A percentile compares a stretch with the other conserved stretches of the same genome.
phyloP scores from a whole-genome alignment of 2,888 invertebrate genomes.

The Drosophila barbarae region DNA sequence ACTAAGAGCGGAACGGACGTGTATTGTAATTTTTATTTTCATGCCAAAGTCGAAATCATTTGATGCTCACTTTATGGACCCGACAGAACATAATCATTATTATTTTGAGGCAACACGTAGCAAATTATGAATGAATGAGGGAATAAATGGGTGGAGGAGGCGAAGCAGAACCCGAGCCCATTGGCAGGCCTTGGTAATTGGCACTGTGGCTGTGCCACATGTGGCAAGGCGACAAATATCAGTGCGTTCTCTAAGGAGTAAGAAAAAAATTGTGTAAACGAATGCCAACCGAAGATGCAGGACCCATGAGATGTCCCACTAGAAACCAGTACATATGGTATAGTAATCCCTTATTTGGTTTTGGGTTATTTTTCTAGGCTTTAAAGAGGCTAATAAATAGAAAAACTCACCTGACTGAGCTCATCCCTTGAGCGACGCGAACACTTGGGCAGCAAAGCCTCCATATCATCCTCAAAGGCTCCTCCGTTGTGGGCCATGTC shows the following conservation, averaged over 20 bases:
- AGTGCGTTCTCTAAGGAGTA: conserved; percentile 14
- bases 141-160: not conserved
- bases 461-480: conserved; percentile 79
- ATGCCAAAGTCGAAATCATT: conserved; percentile 50
- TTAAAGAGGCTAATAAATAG: not conserved
- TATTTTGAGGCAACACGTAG: conserved; percentile 61
- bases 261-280: not conserved
- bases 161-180: conserved; percentile 30
- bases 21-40: conserved; percentile 61
- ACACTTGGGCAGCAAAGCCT: conserved; percentile 78
- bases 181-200: conserved; percentile 61
- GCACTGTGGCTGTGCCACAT: conserved; percentile 12
- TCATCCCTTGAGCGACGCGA: conserved; percentile 78
- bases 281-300: not conserved
- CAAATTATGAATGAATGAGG: conserved; percentile 66
- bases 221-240: conserved; percentile 31
- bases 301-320: conserved; percentile 6
- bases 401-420: conserved; percentile 79
- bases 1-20: conserved; percentile 19
- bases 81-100: conserved; percentile 53
- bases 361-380: no score
- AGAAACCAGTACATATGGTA: no score
- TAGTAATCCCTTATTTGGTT: no score
- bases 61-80: conserved; percentile 66
- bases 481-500: conserved; percentile 73